Conservation (phyloP, 2,797 vertebrate species). For the Petrocephalus schoutedeni region DNA sequence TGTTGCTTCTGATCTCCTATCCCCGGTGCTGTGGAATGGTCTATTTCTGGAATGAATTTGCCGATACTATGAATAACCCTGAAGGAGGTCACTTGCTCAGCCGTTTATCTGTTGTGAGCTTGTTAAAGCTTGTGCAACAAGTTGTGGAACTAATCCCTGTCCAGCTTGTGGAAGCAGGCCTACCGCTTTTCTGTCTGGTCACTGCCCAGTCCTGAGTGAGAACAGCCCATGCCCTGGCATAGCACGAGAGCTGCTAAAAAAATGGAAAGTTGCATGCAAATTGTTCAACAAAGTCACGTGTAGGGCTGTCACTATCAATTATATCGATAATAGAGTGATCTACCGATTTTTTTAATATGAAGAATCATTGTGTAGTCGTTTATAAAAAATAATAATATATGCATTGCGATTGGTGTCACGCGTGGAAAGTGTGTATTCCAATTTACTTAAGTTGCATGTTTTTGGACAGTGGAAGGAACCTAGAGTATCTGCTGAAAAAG, state of each 20-base stretch:
- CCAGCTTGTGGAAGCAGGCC: neutral
- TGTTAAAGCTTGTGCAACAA: constrained; percentile 20
- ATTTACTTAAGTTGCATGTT: no score
- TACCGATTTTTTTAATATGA: no score
- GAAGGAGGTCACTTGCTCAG: constrained; percentile 44
- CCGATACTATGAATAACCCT: constrained; percentile 46
- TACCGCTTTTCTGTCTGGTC: constrained; percentile 17
- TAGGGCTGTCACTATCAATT: no score
- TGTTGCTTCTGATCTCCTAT: neutral
- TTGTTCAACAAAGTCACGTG: no score
- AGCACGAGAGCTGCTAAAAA: neutral
- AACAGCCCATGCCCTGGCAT: neutral
- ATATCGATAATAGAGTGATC: no score
- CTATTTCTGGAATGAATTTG: constrained; percentile 56
- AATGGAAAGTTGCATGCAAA: neutral
- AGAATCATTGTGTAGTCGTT: no score
- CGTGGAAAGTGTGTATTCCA: no score
- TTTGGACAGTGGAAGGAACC: no score
- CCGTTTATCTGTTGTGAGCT: constrained; percentile 39
- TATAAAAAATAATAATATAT: no score
- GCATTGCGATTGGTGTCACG: no score
- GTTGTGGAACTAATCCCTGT: neutral
- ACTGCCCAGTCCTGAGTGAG: neutral
- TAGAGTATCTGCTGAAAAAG: no score
- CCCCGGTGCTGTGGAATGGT: constrained; percentile 10